phyloP scores from a whole-genome alignment of 1,140 invertebrate genomes.

The Bathynomus jamesi region DNA sequence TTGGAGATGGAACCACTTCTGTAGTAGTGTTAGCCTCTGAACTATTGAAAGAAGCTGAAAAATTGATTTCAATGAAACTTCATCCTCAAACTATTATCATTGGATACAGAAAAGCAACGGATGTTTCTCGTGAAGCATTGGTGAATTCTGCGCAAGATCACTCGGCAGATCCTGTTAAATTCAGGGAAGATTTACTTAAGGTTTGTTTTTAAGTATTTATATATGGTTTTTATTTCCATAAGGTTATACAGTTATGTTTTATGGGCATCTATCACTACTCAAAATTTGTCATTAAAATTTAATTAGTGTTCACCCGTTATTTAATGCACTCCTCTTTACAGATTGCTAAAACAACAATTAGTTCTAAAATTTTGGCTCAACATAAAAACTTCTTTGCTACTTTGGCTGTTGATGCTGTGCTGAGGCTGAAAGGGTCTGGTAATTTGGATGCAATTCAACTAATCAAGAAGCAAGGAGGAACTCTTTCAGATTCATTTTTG shows the following conservation, averaged over 20 bases:
- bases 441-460: constrained; percentile 95
- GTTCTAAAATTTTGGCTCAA: constrained; percentile 95
- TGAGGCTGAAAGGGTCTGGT: constrained; percentile 89
- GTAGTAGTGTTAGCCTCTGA: constrained; percentile 96
- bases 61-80: constrained; percentile 84
- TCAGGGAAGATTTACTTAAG: constrained; percentile 78
- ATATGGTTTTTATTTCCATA: no score
- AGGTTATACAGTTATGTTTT: no score
- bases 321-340: no score
- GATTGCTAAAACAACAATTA: constrained; percentile 95
- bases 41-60: constrained; percentile 89
- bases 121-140: constrained; percentile 74
- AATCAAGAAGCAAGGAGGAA: constrained; percentile 83
- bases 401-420: constrained; percentile 88
- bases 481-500: constrained; percentile 88
- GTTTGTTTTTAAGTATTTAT: background rate
- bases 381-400: constrained; percentile 96
- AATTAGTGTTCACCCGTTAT: no score
- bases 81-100: constrained; percentile 97
- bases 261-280: no score
- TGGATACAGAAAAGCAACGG: constrained; percentile 83
- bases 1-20: constrained; percentile 96
- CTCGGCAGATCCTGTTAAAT: constrained; percentile 61
- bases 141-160: constrained; percentile 53
- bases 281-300: no score